Conservation (phyloP, 2,797 vertebrate genomes). For the Leucoraja ocellata region DNA sequence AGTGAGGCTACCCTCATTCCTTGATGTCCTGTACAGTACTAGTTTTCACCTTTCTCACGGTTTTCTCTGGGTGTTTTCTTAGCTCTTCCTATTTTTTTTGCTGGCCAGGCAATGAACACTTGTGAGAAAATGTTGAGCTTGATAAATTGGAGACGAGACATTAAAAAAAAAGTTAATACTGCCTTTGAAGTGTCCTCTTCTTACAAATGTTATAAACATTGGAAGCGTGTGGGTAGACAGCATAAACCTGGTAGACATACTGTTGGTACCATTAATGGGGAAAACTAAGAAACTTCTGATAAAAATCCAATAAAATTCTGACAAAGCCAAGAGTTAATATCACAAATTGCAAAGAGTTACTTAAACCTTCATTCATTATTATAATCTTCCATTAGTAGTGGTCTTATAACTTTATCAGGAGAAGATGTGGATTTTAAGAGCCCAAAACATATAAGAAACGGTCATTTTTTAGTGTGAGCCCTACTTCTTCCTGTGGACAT, state of each 20-base stretch:
- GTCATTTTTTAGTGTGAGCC: background rate
- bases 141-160: slow-evolving; percentile 45
- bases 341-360: background rate
- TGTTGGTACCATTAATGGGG: slow-evolving; percentile 44
- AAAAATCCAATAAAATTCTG: slow-evolving; percentile 38
- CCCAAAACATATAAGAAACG: background rate
- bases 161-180: slow-evolving; percentile 43
- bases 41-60: background rate
- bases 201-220: slow-evolving; percentile 43
- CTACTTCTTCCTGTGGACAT: background rate
- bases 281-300: slow-evolving; percentile 43
- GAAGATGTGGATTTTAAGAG: background rate
- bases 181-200: slow-evolving; percentile 44
- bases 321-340: slow-evolving; percentile 20
- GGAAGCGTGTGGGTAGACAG: slow-evolving; percentile 24
- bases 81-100: slow-evolving; percentile 42
- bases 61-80: background rate
- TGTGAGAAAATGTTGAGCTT: slow-evolving; percentile 47
- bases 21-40: background rate
- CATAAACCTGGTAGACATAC: background rate
- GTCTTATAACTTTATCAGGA: slow-evolving; percentile 7
- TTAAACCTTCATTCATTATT: slow-evolving; percentile 8
- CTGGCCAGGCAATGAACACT: slow-evolving; percentile 43
- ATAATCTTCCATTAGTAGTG: background rate
- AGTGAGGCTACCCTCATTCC: background rate